Conservation (phyloP, 2,113 vertebrate genomes). For the Turnix velox region DNA sequence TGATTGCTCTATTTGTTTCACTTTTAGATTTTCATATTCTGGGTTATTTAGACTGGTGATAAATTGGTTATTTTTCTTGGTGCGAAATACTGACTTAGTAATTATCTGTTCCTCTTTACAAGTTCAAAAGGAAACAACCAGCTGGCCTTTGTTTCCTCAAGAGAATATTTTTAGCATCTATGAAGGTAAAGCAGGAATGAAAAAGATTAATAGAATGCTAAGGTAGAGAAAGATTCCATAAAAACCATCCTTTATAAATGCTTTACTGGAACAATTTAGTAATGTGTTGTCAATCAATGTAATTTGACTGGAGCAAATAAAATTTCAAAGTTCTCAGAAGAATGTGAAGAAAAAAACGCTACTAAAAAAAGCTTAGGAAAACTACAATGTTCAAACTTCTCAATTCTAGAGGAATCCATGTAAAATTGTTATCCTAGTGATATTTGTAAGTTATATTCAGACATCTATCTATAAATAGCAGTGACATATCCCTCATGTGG, state of each 20-base stretch:
- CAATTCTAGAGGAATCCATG: not conserved
- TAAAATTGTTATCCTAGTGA: not conserved
- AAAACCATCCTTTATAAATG: not conserved
- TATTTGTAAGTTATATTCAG: not conserved
- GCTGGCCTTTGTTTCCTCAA: not conserved
- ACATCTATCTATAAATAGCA: not conserved
- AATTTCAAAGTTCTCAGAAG: not conserved
- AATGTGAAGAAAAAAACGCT: not conserved
- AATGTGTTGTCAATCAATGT: not conserved
- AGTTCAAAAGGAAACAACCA: not conserved
- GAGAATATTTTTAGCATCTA: not conserved
- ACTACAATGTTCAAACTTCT: not conserved
- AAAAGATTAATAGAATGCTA: not conserved
- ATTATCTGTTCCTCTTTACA: not conserved
- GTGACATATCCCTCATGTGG: not conserved
- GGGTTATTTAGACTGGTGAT: not conserved
- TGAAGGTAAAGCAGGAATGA: not conserved
- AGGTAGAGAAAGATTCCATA: not conserved
- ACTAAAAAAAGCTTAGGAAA: not conserved
- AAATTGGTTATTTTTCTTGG: not conserved
- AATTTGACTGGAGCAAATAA: not conserved
- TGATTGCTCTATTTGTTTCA: not conserved
- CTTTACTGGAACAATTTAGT: not conserved
- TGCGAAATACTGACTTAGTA: not conserved
- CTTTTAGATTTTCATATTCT: not conserved